phyloP scores from a whole-genome alignment of 2,888 invertebrate genomes.

The Nemotelus pantherinus region DNA sequence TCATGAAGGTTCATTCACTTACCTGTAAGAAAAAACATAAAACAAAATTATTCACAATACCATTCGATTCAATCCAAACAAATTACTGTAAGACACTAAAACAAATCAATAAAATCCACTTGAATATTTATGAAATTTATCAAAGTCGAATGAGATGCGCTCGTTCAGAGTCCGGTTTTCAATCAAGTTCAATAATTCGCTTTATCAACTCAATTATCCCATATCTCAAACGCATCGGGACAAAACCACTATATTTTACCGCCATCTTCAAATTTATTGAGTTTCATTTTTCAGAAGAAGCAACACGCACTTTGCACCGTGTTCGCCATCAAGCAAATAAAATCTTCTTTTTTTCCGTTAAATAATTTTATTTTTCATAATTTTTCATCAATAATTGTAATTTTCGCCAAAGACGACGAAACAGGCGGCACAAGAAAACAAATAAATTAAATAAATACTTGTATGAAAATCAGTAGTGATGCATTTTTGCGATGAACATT shows the following conservation, averaged over 20 bases:
- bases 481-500: no score
- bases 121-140: conserved; percentile 46
- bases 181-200: not conserved
- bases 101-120: conserved; percentile 7
- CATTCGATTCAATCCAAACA: not conserved
- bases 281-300: not conserved
- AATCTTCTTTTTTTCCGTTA: no score
- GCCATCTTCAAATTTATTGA: conserved; percentile 39
- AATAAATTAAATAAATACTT: no score
- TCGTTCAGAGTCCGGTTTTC: conserved; percentile 40
- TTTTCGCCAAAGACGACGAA: not conserved
- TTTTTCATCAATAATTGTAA: conserved; percentile 34
- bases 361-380: conserved; percentile 13
- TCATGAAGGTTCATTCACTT: conserved; percentile 3
- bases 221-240: conserved; percentile 16
- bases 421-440: no score
- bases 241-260: conserved; percentile 20
- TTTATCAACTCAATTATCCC: conserved; percentile 29
- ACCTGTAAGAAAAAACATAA: conserved; percentile 11
- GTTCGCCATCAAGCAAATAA: not conserved
- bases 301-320: not conserved
- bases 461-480: no score
- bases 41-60: not conserved
- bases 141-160: conserved; percentile 38
- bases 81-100: conserved; percentile 14